These are phyloP conservation scores for Reticulitermes lucifugus DNA, from an alignment of 2,888 invertebrate species.

Conservation along the genomic window DNA sequence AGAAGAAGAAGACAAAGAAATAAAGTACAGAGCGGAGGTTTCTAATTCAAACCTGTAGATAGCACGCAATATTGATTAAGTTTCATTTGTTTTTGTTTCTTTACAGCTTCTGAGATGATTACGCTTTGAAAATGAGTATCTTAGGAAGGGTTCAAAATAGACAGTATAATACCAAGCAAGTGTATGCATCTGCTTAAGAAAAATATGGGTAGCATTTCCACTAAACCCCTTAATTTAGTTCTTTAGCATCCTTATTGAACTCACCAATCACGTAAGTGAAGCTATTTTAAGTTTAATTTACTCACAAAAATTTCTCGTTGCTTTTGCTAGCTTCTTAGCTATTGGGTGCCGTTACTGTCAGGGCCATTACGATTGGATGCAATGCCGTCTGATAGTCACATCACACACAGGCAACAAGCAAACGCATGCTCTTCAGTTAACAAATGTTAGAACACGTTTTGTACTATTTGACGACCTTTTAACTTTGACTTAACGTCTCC, in stretches of 20 bases:
- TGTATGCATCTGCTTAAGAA: neutral
- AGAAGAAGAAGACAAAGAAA: neutral
- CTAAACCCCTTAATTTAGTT: neutral
- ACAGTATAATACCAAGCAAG: neutral
- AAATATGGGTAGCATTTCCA: neutral
- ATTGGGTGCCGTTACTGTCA: neutral
- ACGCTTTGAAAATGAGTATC: neutral
- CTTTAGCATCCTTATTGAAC: neutral
- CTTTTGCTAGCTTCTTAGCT: neutral
- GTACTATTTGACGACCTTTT: too few species aligned
- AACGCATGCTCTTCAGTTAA: neutral
- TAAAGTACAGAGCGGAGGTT: conserved; percentile 2
- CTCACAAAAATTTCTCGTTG: neutral
- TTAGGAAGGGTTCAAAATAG: neutral
- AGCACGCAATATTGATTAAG: neutral
- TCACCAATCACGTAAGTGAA: neutral
- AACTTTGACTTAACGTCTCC: neutral
- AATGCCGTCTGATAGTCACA: neutral
- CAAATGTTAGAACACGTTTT: neutral
- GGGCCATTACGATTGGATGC: neutral
- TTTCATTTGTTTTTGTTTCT: neutral
- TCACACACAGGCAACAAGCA: neutral
- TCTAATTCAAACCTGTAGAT: neutral
- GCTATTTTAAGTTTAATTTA: neutral
- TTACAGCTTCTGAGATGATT: neutral